Conservation (phyloP, 1,140 invertebrate species). For the Drepana arcuata region DNA sequence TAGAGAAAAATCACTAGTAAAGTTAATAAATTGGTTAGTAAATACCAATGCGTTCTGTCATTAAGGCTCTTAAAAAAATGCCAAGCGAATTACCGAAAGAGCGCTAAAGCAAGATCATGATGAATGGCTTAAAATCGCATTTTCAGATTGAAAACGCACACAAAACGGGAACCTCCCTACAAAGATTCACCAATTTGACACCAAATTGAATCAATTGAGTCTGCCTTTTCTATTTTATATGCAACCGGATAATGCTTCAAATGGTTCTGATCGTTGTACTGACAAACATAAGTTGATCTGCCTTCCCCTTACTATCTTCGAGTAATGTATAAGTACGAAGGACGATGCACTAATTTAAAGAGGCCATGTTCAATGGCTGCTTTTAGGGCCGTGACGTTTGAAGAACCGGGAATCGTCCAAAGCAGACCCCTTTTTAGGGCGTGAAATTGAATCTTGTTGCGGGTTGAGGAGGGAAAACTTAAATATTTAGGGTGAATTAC, state of each 20-base stretch:
- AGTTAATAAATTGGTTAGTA: too few relatives aligned
- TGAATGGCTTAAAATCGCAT: too few relatives aligned
- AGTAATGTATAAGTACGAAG: too few relatives aligned
- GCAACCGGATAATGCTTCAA: slow-evolving; percentile 55
- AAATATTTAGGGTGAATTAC: slow-evolving; percentile 63
- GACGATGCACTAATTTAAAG: slow-evolving; percentile 6
- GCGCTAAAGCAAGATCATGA: too few relatives aligned
- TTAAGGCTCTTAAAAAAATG: too few relatives aligned
- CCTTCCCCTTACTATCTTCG: slow-evolving; percentile 7
- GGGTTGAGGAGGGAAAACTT: slow-evolving; percentile 61
- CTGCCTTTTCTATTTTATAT: slow-evolving; percentile 43
- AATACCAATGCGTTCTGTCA: too few relatives aligned
- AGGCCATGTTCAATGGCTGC: slow-evolving; percentile 40
- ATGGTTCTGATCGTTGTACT: slow-evolving; percentile 25
- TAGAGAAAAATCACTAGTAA: too few relatives aligned
- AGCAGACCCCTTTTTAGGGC: slow-evolving; percentile 56
- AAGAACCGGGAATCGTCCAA: slow-evolving; percentile 46
- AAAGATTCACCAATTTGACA: slow-evolving; percentile 46
- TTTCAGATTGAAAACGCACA: slow-evolving; percentile 16
- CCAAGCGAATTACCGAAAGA: too few relatives aligned
- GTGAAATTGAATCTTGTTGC: slow-evolving; percentile 71
- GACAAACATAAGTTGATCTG: slow-evolving; percentile 35
- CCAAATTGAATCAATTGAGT: slow-evolving; percentile 60
- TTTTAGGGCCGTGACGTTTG: slow-evolving; percentile 57
- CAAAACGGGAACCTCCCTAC: slow-evolving; percentile 23